Evolutionary conservation across 2,888 invertebrate species (phyloP).

Genomic region (Bellardia pandia): DNA sequence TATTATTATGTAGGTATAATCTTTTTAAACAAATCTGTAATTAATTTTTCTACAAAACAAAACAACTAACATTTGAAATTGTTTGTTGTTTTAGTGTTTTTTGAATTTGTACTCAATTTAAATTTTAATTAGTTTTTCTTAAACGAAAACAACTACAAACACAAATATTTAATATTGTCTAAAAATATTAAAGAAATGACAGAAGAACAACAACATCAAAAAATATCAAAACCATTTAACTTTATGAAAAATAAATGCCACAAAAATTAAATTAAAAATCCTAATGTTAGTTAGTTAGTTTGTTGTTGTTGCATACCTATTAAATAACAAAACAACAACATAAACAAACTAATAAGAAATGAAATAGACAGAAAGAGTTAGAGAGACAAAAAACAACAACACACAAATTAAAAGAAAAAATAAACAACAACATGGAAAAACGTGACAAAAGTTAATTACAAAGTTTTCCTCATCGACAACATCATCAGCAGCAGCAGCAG

Average conservation of each 20-base stretch:
- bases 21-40: slow-evolving; percentile 66
- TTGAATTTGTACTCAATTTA: slow-evolving; percentile 63
- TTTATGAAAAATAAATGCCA: slow-evolving; percentile 71
- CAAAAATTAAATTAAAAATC: slow-evolving; percentile 71
- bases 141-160: slow-evolving; percentile 49
- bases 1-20: slow-evolving; percentile 44
- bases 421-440: slow-evolving; percentile 65
- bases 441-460: slow-evolving; percentile 83
- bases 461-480: slow-evolving; percentile 75
- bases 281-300: slow-evolving; percentile 45
- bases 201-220: slow-evolving; percentile 18
- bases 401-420: slow-evolving; percentile 38
- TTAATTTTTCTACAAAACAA: slow-evolving; percentile 61
- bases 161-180: slow-evolving; percentile 20
- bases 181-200: slow-evolving; percentile 14
- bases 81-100: not conserved
- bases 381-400: slow-evolving; percentile 2
- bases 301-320: not conserved
- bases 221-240: slow-evolving; percentile 57
- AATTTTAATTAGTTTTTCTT: slow-evolving; percentile 72
- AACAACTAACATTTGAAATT: slow-evolving; percentile 38
- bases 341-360: slow-evolving; percentile 30
- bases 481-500: slow-evolving; percentile 75
- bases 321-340: not conserved
- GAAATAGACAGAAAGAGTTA: not conserved